Percentiles rank a stretch among this genome's conserved stretches.
Conservation (phyloP, 2,113 vertebrate species). For the Seriola quinqueradiata region DNA sequence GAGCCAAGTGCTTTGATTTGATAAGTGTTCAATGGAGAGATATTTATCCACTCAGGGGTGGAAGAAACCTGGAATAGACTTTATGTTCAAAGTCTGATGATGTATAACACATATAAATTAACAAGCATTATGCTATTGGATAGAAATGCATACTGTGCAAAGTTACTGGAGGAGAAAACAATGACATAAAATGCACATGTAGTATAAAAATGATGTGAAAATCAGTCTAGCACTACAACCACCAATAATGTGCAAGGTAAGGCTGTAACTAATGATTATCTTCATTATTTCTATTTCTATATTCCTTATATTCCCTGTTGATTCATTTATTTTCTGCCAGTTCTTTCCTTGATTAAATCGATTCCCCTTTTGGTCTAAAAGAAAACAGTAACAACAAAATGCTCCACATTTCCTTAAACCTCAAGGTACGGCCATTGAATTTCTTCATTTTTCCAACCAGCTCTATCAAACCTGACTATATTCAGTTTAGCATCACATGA, state of each 20-base stretch:
- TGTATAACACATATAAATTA: neutral
- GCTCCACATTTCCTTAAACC: no score
- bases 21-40: neutral
- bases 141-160: neutral
- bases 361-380: no score
- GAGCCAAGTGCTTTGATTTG: slow-evolving; percentile 1
- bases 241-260: neutral
- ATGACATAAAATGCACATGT: neutral
- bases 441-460: neutral
- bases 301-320: no score
- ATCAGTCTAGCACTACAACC: neutral
- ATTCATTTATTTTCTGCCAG: neutral
- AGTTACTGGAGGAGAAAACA: neutral
- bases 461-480: neutral
- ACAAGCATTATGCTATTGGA: neutral
- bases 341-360: no score
- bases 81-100: neutral
- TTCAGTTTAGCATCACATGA: neutral
- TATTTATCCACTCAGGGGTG: slow-evolving; percentile 10
- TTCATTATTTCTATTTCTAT: neutral
- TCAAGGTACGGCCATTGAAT: neutral
- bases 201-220: neutral
- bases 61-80: slow-evolving; percentile 7
- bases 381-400: no score
- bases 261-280: neutral